Conservation (phyloP, 1,140 invertebrate genomes). For the Leptonema lineaticorne region DNA sequence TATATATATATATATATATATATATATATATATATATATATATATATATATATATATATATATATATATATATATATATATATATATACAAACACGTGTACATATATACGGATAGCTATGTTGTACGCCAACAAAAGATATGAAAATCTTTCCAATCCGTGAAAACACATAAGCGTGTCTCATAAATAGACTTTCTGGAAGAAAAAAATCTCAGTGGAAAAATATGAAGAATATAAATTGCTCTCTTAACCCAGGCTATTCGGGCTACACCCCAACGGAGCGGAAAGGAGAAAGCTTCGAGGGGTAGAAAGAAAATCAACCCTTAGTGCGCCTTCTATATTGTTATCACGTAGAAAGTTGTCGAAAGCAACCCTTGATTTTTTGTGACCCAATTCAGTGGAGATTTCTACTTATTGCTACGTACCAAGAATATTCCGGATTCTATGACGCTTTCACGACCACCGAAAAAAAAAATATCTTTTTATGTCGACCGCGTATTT, state of each 20-base stretch:
- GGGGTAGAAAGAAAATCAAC: slow-evolving; percentile 31
- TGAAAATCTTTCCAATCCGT: slow-evolving; percentile 16
- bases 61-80: neutral
- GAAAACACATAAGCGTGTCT: slow-evolving; percentile 18
- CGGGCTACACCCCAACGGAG: slow-evolving; percentile 26
- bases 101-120: neutral
- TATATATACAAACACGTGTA: neutral
- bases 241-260: slow-evolving; percentile 39
- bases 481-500: too few species aligned
- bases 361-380: slow-evolving; percentile 39
- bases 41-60: too few species aligned
- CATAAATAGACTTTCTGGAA: slow-evolving; percentile 35
- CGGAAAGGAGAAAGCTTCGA: neutral
- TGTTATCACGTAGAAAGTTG: slow-evolving; percentile 43
- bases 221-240: slow-evolving; percentile 44
- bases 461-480: neutral
- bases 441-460: slow-evolving; percentile 5
- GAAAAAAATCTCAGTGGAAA: slow-evolving; percentile 40
- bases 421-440: slow-evolving; percentile 7
- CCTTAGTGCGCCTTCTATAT: slow-evolving; percentile 37
- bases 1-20: too few species aligned
- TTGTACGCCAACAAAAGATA: neutral
- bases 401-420: slow-evolving; percentile 33
- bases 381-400: slow-evolving; percentile 41
- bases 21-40: too few species aligned